phyloP scores from a whole-genome alignment of 2,797 vertebrate genomes.

The Channallabes apus region DNA sequence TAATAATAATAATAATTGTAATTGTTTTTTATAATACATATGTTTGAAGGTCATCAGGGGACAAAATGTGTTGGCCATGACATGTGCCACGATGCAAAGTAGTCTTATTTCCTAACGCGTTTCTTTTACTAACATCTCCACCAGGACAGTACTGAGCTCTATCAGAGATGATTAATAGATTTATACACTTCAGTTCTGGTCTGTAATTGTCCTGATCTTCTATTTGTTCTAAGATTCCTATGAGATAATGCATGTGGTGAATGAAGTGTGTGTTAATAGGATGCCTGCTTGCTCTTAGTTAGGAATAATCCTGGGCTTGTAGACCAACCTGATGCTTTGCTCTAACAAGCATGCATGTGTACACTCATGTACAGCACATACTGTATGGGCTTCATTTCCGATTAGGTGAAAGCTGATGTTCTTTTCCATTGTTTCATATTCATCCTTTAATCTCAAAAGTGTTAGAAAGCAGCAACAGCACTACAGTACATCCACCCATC shows the following conservation, averaged over 20 bases:
- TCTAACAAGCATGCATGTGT: neutral
- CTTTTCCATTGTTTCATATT: too few species aligned
- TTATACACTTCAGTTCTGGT: neutral
- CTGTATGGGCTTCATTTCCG: neutral
- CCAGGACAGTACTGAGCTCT: neutral
- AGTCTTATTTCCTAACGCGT: neutral
- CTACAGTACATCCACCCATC: constrained; percentile 2
- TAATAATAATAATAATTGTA: neutral
- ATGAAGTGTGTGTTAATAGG: neutral
- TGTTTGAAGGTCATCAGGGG: neutral
- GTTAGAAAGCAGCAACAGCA: constrained; percentile 7
- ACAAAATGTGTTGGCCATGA: neutral
- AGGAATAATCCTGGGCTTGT: neutral
- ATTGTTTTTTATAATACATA: neutral
- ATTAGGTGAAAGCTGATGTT: neutral
- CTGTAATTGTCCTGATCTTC: neutral
- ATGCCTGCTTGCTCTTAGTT: neutral
- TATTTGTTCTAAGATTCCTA: neutral
- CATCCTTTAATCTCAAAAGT: too few species aligned
- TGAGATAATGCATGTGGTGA: neutral
- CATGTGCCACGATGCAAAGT: neutral
- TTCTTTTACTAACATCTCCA: neutral
- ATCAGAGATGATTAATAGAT: neutral
- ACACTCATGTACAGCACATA: neutral
- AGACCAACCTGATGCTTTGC: neutral